phyloP scores from a whole-genome alignment of 2,797 vertebrate species.

The Melanogrammus aeglefinus region DNA sequence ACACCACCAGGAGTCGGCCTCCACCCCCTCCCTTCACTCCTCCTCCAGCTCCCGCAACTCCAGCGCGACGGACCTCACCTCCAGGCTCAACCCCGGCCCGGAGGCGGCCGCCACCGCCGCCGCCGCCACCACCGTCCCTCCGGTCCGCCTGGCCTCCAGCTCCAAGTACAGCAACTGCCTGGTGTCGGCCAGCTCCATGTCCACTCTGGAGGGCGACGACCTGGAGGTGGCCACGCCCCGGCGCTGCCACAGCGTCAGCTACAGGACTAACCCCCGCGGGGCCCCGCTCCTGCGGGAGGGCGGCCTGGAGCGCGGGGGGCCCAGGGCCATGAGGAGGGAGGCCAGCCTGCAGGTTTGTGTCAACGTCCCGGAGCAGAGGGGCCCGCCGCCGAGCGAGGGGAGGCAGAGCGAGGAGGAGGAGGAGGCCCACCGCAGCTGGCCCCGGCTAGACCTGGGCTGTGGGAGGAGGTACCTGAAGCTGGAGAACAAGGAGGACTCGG shows the following conservation, averaged over 20 bases:
- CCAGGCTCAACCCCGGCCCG: slow-evolving; percentile 29
- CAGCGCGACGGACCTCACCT: slow-evolving; percentile 53
- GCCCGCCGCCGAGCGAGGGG: slow-evolving; percentile 45
- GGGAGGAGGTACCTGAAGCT: slow-evolving; percentile 80
- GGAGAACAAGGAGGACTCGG: slow-evolving; percentile 80
- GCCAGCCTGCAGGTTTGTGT: slow-evolving; percentile 63
- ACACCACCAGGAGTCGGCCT: slow-evolving; percentile 69
- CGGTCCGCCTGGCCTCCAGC: slow-evolving; percentile 39
- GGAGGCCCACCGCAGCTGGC: slow-evolving; percentile 84
- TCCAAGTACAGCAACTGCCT: slow-evolving; percentile 73
- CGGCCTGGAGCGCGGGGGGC: slow-evolving; percentile 12
- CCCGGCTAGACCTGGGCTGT: slow-evolving; percentile 78
- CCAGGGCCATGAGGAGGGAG: slow-evolving; percentile 25
- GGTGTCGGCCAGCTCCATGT: slow-evolving; percentile 65
- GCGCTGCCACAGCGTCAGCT: slow-evolving; percentile 53
- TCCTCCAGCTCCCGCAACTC: slow-evolving; percentile 67
- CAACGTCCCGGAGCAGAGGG: slow-evolving; percentile 61
- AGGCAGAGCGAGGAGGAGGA: slow-evolving; percentile 68
- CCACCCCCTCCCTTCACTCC: slow-evolving; percentile 54
- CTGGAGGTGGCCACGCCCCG: slow-evolving; percentile 51
- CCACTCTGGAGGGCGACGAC: slow-evolving; percentile 55
- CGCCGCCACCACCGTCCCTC: slow-evolving; percentile 4
- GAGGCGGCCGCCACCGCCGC: background rate
- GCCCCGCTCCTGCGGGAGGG: background rate
- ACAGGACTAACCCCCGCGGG: slow-evolving; percentile 64